Conservation (phyloP, 1,140 invertebrate species). For the Apis mellifera region DNA sequence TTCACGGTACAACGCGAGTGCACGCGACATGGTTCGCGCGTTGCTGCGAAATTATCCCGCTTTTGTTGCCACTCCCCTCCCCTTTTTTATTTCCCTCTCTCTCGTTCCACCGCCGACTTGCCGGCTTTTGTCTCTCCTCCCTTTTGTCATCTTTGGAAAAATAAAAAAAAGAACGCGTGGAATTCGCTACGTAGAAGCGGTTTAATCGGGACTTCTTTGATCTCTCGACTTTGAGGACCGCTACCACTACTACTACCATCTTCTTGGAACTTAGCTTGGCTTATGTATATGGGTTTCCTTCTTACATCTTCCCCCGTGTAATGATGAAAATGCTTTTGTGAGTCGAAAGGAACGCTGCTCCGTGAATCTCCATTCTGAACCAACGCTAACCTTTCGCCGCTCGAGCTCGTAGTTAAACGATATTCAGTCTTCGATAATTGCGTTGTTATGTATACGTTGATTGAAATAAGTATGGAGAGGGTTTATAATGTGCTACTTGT, state of each 20-base stretch:
- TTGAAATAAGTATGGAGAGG: no score
- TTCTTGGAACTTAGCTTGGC: neutral
- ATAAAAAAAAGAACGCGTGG: neutral
- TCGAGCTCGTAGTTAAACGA: no score
- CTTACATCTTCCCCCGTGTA: neutral
- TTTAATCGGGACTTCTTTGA: slow-evolving; percentile 4
- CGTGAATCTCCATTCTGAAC: no score
- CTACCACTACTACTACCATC: no score
- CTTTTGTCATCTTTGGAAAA: neutral
- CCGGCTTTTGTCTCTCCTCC: neutral
- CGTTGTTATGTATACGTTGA: no score
- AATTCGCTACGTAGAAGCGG: neutral
- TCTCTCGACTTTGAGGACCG: neutral
- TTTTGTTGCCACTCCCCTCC: neutral
- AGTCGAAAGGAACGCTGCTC: no score
- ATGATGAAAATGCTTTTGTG: no score
- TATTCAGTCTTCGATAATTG: no score
- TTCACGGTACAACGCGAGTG: slow-evolving; percentile 9
- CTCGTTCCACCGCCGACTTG: neutral
- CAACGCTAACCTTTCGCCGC: no score
- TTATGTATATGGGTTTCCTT: neutral
- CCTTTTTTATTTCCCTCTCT: neutral
- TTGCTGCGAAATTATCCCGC: slow-evolving; percentile 28
- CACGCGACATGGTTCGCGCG: slow-evolving; percentile 26
- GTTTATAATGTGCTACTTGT: no score